Conservation (phyloP, 2,113 vertebrate species). For the Pipra filicauda region DNA sequence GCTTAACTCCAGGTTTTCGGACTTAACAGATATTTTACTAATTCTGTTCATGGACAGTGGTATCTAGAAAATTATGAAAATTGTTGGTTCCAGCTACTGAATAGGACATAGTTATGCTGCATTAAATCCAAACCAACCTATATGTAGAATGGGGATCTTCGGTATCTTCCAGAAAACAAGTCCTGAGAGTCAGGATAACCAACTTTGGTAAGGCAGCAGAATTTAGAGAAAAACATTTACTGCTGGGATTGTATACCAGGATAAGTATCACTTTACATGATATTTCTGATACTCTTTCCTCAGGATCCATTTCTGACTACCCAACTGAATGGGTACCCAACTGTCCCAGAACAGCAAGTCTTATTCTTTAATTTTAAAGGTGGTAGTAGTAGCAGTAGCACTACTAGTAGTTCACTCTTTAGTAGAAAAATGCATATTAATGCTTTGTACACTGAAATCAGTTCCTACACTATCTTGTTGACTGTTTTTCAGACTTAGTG, state of each 20-base stretch:
- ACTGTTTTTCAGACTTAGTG: neutral
- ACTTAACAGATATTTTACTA: neutral
- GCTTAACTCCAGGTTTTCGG: neutral
- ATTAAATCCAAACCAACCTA: neutral
- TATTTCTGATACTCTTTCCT: neutral
- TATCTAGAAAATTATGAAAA: neutral
- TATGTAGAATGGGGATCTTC: neutral
- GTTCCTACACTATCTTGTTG: neutral
- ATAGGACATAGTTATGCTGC: neutral
- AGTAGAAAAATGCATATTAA: neutral
- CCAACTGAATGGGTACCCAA: neutral
- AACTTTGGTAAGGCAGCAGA: neutral
- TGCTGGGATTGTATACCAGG: neutral
- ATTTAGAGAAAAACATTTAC: neutral
- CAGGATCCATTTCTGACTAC: neutral
- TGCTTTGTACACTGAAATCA: neutral
- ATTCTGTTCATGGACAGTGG: neutral
- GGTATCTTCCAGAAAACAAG: neutral
- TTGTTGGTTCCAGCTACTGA: neutral
- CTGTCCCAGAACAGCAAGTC: neutral
- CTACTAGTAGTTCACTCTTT: neutral
- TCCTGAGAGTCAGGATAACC: neutral
- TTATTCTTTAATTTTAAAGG: neutral
- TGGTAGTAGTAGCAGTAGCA: neutral
- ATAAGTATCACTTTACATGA: fast-evolving